Evolutionary conservation across 2,797 vertebrate species (phyloP).

Genomic region (Furcifer pardalis): DNA sequence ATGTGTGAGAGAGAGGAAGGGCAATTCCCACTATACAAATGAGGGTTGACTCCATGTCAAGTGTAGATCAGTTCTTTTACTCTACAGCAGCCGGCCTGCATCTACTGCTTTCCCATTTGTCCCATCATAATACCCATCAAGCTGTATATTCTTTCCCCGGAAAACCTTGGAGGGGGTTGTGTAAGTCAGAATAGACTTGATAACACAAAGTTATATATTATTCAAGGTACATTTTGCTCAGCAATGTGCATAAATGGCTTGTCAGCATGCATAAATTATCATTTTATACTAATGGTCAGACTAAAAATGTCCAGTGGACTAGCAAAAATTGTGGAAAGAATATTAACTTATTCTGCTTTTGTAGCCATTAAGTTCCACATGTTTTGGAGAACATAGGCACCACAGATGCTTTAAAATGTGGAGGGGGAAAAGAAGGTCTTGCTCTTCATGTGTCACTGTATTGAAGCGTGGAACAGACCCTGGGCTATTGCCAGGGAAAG

Average conservation of each 20-base stretch:
- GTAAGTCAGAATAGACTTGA: too few relatives aligned
- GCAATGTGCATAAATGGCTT: neutral
- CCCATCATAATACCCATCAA: neutral
- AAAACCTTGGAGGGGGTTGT: too few relatives aligned
- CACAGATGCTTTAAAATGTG: too few relatives aligned
- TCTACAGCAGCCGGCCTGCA: too few relatives aligned
- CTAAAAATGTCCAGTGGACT: neutral
- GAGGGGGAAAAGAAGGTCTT: too few relatives aligned
- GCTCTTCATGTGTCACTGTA: neutral
- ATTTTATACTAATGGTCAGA: neutral
- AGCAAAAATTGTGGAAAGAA: neutral
- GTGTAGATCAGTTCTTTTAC: neutral
- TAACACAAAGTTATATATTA: too few relatives aligned
- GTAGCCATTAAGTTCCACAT: neutral
- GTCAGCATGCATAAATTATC: neutral
- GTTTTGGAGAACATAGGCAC: neutral
- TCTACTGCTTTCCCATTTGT: neutral
- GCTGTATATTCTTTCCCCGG: too few relatives aligned
- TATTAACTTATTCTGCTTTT: neutral
- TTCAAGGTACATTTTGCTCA: neutral
- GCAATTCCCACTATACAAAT: neutral
- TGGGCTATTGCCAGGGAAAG: neutral
- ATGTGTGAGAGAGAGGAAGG: too few relatives aligned
- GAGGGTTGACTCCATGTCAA: neutral
- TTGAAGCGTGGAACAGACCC: neutral